Conservation (phyloP, 1,140 invertebrate species). For the Drosophila seguyi region DNA sequence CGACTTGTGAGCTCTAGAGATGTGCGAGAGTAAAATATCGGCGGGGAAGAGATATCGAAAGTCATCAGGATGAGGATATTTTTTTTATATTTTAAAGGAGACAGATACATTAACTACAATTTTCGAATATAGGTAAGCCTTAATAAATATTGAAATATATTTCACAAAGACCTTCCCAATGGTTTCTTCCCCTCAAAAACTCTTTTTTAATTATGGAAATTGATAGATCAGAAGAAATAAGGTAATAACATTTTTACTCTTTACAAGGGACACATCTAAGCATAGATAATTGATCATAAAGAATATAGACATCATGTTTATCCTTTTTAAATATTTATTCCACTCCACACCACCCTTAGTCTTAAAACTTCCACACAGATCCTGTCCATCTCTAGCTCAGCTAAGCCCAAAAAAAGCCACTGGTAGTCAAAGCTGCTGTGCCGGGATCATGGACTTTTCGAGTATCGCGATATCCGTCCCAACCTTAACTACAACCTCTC, state of each 20-base stretch:
- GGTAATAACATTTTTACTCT: no score
- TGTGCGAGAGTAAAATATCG: slow-evolving; percentile 4
- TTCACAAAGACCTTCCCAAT: no score
- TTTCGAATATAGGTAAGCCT: no score
- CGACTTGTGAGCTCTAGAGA: neutral
- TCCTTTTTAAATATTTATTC: neutral
- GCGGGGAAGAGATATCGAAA: neutral
- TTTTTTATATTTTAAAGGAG: neutral
- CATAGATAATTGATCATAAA: no score
- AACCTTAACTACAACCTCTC: slow-evolving; percentile 35
- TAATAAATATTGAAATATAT: no score
- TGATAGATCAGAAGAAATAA: no score
- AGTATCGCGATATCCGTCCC: slow-evolving; percentile 8
- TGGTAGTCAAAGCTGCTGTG: slow-evolving; percentile 31
- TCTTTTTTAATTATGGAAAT: no score
- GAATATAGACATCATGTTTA: neutral
- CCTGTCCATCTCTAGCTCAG: slow-evolving; percentile 18
- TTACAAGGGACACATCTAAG: no score
- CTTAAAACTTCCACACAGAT: neutral
- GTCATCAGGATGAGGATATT: neutral
- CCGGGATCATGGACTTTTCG: slow-evolving; percentile 12
- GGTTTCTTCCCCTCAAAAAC: no score
- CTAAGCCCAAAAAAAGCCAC: slow-evolving; percentile 2
- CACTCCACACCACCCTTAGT: neutral
- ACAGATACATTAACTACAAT: no score